Evolutionary conservation across 2,888 invertebrate species (phyloP).

Genomic region (Lycaena phlaeas): DNA sequence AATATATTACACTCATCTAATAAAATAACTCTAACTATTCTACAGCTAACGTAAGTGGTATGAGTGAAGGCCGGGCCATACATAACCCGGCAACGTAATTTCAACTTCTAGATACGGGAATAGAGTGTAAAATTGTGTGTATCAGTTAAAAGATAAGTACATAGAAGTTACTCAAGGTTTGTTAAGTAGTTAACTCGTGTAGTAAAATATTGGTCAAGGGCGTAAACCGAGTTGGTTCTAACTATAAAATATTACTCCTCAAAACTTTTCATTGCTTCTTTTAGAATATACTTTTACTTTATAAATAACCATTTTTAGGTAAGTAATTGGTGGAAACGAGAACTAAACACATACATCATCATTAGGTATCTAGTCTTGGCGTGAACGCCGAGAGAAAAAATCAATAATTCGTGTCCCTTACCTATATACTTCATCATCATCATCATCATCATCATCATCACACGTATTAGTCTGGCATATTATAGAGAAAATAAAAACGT

Average conservation of each 20-base stretch:
- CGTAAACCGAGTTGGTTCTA: constrained; percentile 4
- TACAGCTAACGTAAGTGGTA: neutral
- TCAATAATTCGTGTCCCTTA: too few species aligned
- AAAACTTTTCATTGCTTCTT: constrained; percentile 3
- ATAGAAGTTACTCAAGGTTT: neutral
- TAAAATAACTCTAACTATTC: neutral
- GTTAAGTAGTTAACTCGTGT: neutral
- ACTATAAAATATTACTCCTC: constrained; percentile 6
- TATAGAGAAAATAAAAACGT: too few species aligned
- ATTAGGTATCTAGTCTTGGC: too few species aligned
- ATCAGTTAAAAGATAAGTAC: neutral
- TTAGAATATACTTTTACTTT: neutral
- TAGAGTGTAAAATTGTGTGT: neutral
- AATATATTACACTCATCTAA: neutral
- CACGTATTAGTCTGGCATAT: too few species aligned
- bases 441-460: too few species aligned
- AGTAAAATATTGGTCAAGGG: constrained; percentile 2
- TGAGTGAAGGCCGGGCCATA: constrained; percentile 3
- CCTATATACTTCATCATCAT: too few species aligned
- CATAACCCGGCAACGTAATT: neutral
- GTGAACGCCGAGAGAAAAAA: too few species aligned
- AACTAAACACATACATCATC: too few species aligned
- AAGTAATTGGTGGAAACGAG: too few species aligned
- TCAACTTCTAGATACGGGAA: neutral
- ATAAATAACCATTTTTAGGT: neutral